A percentile compares a stretch with the other conserved stretches of the same genome.
Evolutionary conservation across 2,797 vertebrate genomes (phyloP).

Genomic region (Lepus oiostolus): DNA sequence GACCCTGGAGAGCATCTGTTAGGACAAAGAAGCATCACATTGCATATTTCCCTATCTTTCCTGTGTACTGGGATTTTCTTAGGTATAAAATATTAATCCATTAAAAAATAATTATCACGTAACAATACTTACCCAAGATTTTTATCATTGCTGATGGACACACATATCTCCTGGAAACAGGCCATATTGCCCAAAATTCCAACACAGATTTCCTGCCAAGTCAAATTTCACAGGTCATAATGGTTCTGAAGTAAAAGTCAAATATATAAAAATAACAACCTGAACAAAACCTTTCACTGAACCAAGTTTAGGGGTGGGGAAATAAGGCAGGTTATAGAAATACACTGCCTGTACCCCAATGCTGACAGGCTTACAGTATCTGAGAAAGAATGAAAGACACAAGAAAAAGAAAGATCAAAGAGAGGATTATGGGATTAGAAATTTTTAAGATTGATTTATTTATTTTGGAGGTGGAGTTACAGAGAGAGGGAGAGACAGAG

Average conservation of each 20-base stretch:
- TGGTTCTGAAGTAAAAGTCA: constrained; percentile 52
- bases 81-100: constrained; percentile 37
- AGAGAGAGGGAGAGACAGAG: too few species aligned
- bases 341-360: neutral
- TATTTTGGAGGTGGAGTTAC: too few species aligned
- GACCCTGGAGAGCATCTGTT: neutral
- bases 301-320: neutral
- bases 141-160: constrained; percentile 94
- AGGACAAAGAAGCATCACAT: neutral
- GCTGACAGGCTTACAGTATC: neutral
- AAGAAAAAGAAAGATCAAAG: constrained; percentile 17
- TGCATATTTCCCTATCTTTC: neutral
- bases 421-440: neutral
- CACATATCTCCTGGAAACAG: constrained; percentile 96
- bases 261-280: constrained; percentile 45
- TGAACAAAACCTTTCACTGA: constrained; percentile 15
- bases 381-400: constrained; percentile 5
- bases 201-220: constrained; percentile 96
- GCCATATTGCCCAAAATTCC: constrained; percentile 98
- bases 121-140: constrained; percentile 92
- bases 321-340: neutral
- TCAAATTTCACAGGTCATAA: constrained; percentile 79
- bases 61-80: constrained; percentile 4
- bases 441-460: too few species aligned
- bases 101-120: constrained; percentile 10